Conservation (phyloP, 2,797 vertebrate genomes). For the Sebastes jordani region DNA sequence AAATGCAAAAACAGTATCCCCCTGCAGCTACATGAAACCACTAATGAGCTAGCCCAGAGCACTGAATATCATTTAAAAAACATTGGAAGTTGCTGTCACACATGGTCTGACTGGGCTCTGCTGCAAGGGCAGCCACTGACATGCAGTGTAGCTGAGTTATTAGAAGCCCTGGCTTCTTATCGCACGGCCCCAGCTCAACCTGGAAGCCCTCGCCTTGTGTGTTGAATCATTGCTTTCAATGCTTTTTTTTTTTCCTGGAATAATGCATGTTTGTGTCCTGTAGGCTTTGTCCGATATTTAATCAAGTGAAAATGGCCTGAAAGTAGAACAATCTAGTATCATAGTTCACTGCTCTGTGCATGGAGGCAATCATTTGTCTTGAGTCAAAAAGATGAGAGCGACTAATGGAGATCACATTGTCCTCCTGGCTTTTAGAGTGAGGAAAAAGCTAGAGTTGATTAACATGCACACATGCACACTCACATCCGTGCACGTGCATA, state of each 20-base stretch:
- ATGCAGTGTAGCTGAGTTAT: conserved; percentile 29
- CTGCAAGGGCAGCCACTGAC: not conserved
- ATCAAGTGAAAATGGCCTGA: conserved; percentile 62
- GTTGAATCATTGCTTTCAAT: conserved; percentile 32
- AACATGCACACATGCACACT: conserved; percentile 1
- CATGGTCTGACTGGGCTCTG: conserved; percentile 3
- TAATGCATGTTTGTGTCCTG: conserved; percentile 40
- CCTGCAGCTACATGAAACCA: not conserved
- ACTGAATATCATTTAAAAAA: conserved; percentile 30
- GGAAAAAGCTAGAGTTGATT: conserved; percentile 37
- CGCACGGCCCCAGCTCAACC: conserved; percentile 39
- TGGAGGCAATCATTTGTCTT: conserved; percentile 55
- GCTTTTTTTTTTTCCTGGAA: conserved; percentile 9
- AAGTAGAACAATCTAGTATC: conserved; percentile 61
- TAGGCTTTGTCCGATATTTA: conserved; percentile 59
- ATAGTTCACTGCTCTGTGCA: conserved; percentile 43
- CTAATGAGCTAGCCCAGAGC: conserved; percentile 38
- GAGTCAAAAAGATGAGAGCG: conserved; percentile 48
- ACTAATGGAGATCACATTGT: conserved; percentile 42
- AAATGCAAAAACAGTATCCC: not conserved
- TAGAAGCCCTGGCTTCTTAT: conserved; percentile 40
- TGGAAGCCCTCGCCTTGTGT: conserved; percentile 35
- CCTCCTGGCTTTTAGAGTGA: conserved; percentile 36
- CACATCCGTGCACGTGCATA: not conserved
- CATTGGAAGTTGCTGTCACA: conserved; percentile 24